Base-by-base conservation (phyloP, 2,797 vertebrate genomes). In the Meriones psammophilus region DNA sequence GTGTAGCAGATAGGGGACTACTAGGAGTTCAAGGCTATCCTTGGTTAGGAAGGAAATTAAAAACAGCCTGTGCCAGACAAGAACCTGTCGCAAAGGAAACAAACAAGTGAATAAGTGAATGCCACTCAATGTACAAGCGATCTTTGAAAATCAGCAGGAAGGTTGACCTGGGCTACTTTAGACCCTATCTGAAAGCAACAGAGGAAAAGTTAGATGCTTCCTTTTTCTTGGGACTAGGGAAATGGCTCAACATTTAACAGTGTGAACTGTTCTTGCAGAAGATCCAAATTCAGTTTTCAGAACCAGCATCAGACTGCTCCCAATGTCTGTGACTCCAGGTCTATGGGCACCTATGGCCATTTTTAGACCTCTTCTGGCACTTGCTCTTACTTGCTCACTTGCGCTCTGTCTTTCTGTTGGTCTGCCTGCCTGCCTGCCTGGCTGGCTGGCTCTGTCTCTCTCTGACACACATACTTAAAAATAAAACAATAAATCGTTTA, bases 91-190 rank as follows among this genome's bases (percentile, higher is more conserved):
- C 39, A 89, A 26, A 86, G 1, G 5, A 88, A 74, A 62, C 54
- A 36, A 36, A 30, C 10, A 6, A 33, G 33, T 7, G 39, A 30
- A n/a, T 14, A n/a, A 77, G 22, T 50, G 80, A 87, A 68, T 79
- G 87, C 74, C 83, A 20, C 66, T 94, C n/a, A 66, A 92, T 46
- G 69, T 94, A 89, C 42, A 89, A 74, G 8, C 50, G 76, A 87
- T 60, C 33, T 93, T 86, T 76, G 56, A 60, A 76, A 60, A 88
- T 8, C 28, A 18, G 8, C 0, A 20, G 56, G 74, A 94, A 94
- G 66, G 46, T 18, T 46, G 2, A 39, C 4, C 42, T 1, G n/a
- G 20, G 22, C 14, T 39, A 36, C 33, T 56, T 58, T 26, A 71
- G 33, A 18, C 14, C 24, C 33, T 18, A 17, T 18, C 28, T 54